phyloP scores from a whole-genome alignment of 2,113 vertebrate genomes.

The Sporophila hypoxantha region DNA sequence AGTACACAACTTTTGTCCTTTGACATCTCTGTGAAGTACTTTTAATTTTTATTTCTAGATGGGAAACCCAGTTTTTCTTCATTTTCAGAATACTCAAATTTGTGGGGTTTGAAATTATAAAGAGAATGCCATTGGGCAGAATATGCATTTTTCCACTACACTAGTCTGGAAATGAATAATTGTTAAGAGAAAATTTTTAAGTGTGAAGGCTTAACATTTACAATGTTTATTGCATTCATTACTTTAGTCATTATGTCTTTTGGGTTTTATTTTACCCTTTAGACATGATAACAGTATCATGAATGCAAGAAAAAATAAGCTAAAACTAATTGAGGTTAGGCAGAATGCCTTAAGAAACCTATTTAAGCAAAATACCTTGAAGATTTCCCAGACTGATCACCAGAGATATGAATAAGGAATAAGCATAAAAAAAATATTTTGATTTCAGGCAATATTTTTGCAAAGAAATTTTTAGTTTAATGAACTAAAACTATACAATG shows the following conservation, averaged over 20 bases:
- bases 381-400: constrained; percentile 4
- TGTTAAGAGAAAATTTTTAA: not conserved
- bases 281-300: constrained; percentile 24
- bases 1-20: not conserved
- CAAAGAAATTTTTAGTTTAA: not conserved
- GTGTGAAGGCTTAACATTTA: constrained; percentile 33
- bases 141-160: not conserved
- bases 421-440: not conserved
- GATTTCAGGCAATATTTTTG: not conserved
- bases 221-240: constrained; percentile 44
- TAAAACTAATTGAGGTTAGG: constrained; percentile 45
- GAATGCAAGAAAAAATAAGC: constrained; percentile 8
- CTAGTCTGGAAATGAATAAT: not conserved
- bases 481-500: not conserved
- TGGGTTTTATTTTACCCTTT: not conserved
- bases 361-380: constrained; percentile 21
- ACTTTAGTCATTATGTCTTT: not conserved
- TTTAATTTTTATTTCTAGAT: not conserved
- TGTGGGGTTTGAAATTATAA: not conserved
- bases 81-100: not conserved
- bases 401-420: not conserved
- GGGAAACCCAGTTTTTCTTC: not conserved
- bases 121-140: not conserved
- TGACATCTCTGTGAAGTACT: not conserved
- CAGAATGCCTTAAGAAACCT: constrained; percentile 18